Conservation (phyloP, 2,113 vertebrate genomes). For the Sander lucioperca region DNA sequence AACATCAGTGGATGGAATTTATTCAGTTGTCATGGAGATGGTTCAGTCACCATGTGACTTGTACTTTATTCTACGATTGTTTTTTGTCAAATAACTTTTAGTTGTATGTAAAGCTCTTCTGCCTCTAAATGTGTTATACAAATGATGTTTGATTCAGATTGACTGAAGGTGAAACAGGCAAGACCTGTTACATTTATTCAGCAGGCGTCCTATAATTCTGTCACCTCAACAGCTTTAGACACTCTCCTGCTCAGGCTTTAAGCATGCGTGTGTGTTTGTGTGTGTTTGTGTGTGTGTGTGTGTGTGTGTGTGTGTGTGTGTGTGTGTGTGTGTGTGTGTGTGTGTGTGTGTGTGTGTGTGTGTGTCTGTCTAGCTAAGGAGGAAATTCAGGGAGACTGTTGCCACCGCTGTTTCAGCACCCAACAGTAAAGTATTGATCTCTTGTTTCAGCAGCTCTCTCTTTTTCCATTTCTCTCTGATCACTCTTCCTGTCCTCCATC, state of each 20-base stretch:
- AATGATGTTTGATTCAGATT: not conserved
- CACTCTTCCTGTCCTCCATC: conserved; percentile 37
- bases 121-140: not conserved
- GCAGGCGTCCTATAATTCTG: conserved; percentile 29
- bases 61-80: not conserved
- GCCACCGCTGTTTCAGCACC: conserved; percentile 73
- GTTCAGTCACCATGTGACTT: not conserved
- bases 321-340: conserved; percentile 15
- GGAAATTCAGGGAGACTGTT: conserved; percentile 75
- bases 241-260: conserved; percentile 7
- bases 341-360: conserved; percentile 34
- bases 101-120: conserved; percentile 1
- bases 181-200: conserved; percentile 45
- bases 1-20: not conserved
- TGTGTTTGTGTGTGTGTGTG: conserved; percentile 5
- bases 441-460: conserved; percentile 62
- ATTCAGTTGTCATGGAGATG: not conserved
- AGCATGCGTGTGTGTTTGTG: conserved; percentile 8
- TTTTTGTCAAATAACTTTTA: not conserved
- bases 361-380: conserved; percentile 43
- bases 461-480: conserved; percentile 43
- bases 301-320: conserved; percentile 3
- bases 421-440: conserved; percentile 77
- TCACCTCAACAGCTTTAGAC: conserved; percentile 37
- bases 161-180: conserved; percentile 20